Conservation (phyloP, 2,797 vertebrate species). For the Danio tinwini region DNA sequence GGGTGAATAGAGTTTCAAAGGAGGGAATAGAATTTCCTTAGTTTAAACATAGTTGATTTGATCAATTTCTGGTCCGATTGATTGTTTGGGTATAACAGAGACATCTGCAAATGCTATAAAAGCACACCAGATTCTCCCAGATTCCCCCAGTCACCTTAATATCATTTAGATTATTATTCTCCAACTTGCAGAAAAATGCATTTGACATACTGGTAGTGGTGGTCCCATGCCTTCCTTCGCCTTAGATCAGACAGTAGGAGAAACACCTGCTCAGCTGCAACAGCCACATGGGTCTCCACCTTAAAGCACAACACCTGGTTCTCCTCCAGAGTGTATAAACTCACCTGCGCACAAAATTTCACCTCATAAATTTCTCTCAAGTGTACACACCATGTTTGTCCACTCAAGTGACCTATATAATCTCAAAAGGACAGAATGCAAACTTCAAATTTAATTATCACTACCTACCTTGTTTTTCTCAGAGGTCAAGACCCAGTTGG, state of each 20-base stretch:
- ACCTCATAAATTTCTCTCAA: neutral
- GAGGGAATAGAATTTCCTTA: no score
- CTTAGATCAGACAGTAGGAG: conserved; percentile 88
- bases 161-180: no score
- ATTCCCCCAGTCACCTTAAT: neutral
- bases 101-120: no score
- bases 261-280: conserved; percentile 84
- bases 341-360: conserved; percentile 76
- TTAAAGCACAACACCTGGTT: conserved; percentile 91
- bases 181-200: neutral
- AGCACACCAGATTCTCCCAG: neutral
- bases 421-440: conserved; percentile 7
- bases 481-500: conserved; percentile 87
- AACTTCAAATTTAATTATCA: neutral
- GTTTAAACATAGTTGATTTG: no score
- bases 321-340: conserved; percentile 91
- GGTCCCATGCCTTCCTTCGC: conserved; percentile 90
- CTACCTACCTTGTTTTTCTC: conserved; percentile 87
- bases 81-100: no score
- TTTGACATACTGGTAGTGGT: conserved; percentile 85
- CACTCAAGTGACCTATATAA: neutral
- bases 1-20: no score
- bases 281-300: conserved; percentile 83
- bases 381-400: conserved; percentile 5
- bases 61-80: no score